Evolutionary conservation across 2,113 vertebrate genomes (phyloP), one percentile per base, ranked within the genome.

Genomic region (Pycnonotus jocosus): DNA sequence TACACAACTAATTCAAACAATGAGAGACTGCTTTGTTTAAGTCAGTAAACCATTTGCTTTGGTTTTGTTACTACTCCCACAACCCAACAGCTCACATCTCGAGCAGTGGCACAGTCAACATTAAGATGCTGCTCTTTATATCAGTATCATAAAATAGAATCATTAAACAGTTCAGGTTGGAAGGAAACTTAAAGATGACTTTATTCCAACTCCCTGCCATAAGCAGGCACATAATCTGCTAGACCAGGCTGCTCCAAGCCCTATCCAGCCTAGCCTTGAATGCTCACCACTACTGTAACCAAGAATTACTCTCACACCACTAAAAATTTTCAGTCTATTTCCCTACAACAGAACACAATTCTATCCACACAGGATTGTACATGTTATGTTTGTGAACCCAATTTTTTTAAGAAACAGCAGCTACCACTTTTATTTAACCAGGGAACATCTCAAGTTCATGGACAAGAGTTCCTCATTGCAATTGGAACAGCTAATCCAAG

Each of bases 361-460:
- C 24, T 23, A 7, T 27, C 37, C 48, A 45, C 19, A 24, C 5
- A 54, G 19, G 9, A 58, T 22, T 9, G 3, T 1, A 1, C 4
- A 28, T 1, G 2, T 23, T 12, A 37, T 1, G 3, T 2, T 4
- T 18, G 15, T 42, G 8, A 42, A 30, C 10, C 3, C 6, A 37
- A 4, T 19, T 74, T 51, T 54, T 21, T 3, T 40, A 0, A 79
- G 35, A 33, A 91, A 42, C 16, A 86, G 14, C 15, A 25, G 16
- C 13, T 77, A 37, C 20, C 23, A 6, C 35, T 37, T 28, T 65
- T 65, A 48, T 35, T 86, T 62, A 88, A 83, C 35, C 47, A 50
- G 19, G 31, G 28, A 56, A 50, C 16, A 83, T 4, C 35, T 71
- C 45, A 45, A 50, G 31, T 3, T 45, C 38, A 15, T 2, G 7